Base-by-base conservation (phyloP, 2,888 invertebrate genomes). In the Diplolepis rosae region DNA sequence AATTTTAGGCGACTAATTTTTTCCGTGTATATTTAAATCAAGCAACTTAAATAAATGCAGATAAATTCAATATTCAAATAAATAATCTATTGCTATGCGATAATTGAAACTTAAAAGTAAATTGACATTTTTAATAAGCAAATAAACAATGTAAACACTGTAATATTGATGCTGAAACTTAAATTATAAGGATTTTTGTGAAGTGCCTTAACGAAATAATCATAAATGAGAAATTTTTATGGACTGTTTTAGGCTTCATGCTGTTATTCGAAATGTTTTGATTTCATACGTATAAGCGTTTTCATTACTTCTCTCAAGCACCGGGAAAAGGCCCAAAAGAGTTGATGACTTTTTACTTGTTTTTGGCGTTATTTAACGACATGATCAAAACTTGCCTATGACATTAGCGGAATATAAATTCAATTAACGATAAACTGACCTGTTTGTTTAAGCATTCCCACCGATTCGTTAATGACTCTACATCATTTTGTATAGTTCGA, bases 371-470 rank as follows among this genome's bases (percentile, higher is more conserved):
- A 22, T 11, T 11, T 48, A 9, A 9, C 35, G 35, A 39, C 9
- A 22, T 11, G 48, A 48, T 48, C 18, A 48, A 48, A 45, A 45
- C 18, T 1, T 48, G 22, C 22, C 22, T 9, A 4, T 48, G 4
- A 22, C 1, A 4, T n/a, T n/a, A n/a, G n/a, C n/a, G n/a, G 11
- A 50, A 50, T 15, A 27, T 1, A 32, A 42, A 68, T 24, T 65
- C 61, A 54, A 45, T 22, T 11, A 42, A 61, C 30, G 50, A 15
- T 65, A 69, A 45, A 52, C 66, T 79, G 80, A 93, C 94, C 92
- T 95, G 93, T 73, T 92, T 91, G 79, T 93, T 92, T 66, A 96
- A 90, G 77, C 91, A 90, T 65, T 92, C 91, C 93, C 94, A 94
- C 66, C 94, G 90, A 71, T 89, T 89, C 5, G 92, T 91, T 71